Evolutionary conservation across 53 echinoderm and acorn worm species (phyloP).

Genomic region (Stichopus horrens): DNA sequence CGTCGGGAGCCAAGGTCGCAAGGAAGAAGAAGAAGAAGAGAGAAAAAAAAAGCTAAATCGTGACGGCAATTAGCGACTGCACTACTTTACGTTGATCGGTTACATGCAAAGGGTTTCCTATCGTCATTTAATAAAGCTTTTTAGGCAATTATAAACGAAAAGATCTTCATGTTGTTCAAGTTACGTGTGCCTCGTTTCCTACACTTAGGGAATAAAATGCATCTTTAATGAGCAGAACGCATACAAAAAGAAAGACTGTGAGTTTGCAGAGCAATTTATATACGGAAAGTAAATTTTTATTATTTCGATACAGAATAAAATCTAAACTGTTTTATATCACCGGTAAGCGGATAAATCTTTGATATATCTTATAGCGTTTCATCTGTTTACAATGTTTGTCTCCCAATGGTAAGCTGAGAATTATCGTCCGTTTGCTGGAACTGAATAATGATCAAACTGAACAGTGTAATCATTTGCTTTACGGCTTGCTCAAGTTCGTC

Average conservation of each 20-base stretch:
- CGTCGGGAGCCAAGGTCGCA: conserved; percentile 40
- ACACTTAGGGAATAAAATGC: conserved; percentile 9
- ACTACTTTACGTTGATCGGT: conserved; percentile 40
- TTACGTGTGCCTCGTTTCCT: conserved; percentile 40
- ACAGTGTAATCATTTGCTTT: too few species aligned
- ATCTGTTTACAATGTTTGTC: too few species aligned
- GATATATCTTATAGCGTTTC: too few species aligned
- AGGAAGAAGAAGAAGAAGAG: not conserved
- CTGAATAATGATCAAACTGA: too few species aligned
- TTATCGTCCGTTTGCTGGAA: too few species aligned
- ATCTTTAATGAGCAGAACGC: conserved; percentile 27
- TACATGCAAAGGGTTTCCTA: conserved; percentile 35
- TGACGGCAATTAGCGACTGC: conserved; percentile 40
- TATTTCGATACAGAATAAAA: too few species aligned
- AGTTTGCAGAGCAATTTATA: too few species aligned
- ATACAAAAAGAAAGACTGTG: not conserved
- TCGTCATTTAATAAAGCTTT: conserved; percentile 48
- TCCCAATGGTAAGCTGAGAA: too few species aligned
- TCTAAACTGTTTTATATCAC: too few species aligned
- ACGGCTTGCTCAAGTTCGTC: too few species aligned
- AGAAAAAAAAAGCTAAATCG: conserved; percentile 26
- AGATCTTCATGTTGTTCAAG: not conserved
- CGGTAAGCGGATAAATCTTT: too few species aligned
- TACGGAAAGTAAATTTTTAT: too few species aligned
- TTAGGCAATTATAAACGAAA: conserved; percentile 34